Percentiles rank a stretch among this genome's conserved stretches.
Evolutionary conservation across 2,797 vertebrate species (phyloP).

Genomic region (Eulemur albifrons): DNA sequence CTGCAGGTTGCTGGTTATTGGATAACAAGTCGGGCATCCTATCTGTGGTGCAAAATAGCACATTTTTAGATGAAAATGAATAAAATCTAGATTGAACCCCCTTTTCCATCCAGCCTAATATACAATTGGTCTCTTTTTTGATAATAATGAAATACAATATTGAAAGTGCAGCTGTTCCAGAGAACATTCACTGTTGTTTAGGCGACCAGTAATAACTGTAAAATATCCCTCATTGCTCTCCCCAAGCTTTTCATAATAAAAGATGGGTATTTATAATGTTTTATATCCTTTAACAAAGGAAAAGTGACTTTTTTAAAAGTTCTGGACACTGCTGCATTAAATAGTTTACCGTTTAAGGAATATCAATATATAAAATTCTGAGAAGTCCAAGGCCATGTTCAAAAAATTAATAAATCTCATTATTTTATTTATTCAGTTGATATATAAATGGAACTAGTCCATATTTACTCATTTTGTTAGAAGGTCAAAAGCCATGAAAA

Average conservation of each 20-base stretch:
- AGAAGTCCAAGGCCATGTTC: neutral
- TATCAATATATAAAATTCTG: neutral
- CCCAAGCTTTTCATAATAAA: neutral
- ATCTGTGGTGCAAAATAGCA: neutral
- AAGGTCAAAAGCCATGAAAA: neutral
- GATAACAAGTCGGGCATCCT: neutral
- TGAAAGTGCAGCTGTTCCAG: neutral
- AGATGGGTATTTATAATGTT: neutral
- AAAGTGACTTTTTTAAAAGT: neutral
- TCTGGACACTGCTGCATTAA: neutral
- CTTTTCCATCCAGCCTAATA: neutral
- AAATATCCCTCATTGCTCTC: neutral
- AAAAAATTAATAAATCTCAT: neutral
- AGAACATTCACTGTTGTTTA: neutral
- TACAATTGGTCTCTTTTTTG: neutral
- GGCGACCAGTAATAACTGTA: neutral
- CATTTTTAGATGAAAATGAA: neutral
- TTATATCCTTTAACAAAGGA: neutral
- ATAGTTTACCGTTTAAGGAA: neutral
- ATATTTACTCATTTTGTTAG: neutral
- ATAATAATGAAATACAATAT: neutral
- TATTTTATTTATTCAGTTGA: neutral
- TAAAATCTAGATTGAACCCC: neutral
- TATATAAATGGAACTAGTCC: neutral
- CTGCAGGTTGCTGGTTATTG: fast-evolving